These are phyloP conservation scores for Drosophila dives DNA, from an alignment of 2,888 invertebrate genomes.

Conservation along the genomic window DNA sequence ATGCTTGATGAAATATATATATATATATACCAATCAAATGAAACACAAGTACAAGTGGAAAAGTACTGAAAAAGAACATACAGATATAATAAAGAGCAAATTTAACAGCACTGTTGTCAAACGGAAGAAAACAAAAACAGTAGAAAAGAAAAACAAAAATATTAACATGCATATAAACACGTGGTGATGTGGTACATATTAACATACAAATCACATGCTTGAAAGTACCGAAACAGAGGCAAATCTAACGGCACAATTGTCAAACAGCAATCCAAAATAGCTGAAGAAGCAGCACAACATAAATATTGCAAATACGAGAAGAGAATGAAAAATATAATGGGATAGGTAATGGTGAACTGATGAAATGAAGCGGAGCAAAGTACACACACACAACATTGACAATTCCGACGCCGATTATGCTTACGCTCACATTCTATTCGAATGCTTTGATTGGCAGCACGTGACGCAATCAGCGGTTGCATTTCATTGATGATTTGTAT, in stretches of 20 bases:
- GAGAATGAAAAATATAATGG: conserved; percentile 9
- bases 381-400: conserved; percentile 16
- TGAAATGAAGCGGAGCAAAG: conserved; percentile 36
- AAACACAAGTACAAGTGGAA: background rate
- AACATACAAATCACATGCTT: background rate
- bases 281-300: background rate
- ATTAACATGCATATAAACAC: background rate
- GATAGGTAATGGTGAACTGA: conserved; percentile 37
- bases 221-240: background rate
- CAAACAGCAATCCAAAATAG: background rate
- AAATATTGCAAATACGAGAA: background rate
- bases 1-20: background rate
- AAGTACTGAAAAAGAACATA: background rate
- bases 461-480: conserved; percentile 58
- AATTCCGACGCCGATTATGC: conserved; percentile 19
- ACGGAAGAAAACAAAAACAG: background rate
- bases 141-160: background rate
- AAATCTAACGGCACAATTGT: background rate
- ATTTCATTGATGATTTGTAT: conserved; percentile 58
- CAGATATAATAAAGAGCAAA: background rate
- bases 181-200: background rate
- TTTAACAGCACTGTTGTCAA: background rate
- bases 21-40: background rate
- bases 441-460: conserved; percentile 40
- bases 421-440: conserved; percentile 33